Percentiles rank a stretch among this genome's conserved stretches.
Evolutionary conservation across 2,888 invertebrate genomes (phyloP).

Genomic region (Drosophila paranaensis): DNA sequence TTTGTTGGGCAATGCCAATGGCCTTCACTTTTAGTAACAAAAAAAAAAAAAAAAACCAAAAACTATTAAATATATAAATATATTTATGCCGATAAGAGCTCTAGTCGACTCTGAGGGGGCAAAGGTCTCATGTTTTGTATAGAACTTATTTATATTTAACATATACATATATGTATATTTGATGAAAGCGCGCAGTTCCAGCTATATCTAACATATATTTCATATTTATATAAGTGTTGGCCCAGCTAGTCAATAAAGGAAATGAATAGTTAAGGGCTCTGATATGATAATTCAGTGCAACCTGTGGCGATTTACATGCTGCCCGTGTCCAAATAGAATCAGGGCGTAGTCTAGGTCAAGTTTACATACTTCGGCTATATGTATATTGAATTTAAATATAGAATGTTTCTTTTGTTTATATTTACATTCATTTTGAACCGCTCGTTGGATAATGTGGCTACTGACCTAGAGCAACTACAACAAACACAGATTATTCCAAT

Average conservation of each 20-base stretch:
- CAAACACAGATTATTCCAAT: constrained; percentile 1
- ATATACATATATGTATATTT: not conserved
- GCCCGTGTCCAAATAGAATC: not conserved
- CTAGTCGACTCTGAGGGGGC: constrained; percentile 1
- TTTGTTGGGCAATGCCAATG: constrained; percentile 12
- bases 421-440: not conserved
- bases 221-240: not conserved
- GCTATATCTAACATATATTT: too few relatives aligned
- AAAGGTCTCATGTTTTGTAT: not conserved
- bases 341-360: constrained; percentile 9
- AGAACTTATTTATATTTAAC: constrained; percentile 3
- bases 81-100: constrained; percentile 25
- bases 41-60: constrained; percentile 3
- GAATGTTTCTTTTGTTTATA: not conserved
- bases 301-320: not conserved
- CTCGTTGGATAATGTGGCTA: not conserved
- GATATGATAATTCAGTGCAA: not conserved
- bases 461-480: constrained; percentile 6
- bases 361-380: not conserved
- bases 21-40: constrained; percentile 20
- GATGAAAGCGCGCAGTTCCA: not conserved
- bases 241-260: not conserved
- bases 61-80: constrained; percentile 1
- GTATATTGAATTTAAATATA: not conserved
- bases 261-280: not conserved